Conservation (phyloP, 2,888 invertebrate genomes). For the Spilarctia lutea region DNA sequence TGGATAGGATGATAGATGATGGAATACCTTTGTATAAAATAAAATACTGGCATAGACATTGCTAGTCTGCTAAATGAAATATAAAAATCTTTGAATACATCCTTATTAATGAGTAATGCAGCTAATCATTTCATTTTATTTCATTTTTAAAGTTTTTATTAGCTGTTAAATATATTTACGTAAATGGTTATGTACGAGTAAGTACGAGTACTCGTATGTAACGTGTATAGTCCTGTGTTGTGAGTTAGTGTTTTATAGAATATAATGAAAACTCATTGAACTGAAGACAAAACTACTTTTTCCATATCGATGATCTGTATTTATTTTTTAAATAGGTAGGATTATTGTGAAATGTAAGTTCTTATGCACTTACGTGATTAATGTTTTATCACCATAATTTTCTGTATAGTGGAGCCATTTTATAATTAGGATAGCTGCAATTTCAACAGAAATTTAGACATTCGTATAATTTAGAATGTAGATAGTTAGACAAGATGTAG, state of each 20-base stretch:
- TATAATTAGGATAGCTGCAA: too few species aligned
- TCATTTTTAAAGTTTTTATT: not conserved
- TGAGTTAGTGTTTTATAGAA: not conserved
- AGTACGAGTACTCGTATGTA: too few species aligned
- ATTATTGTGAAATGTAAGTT: too few species aligned
- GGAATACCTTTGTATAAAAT: too few species aligned
- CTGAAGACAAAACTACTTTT: not conserved
- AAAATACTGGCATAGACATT: not conserved
- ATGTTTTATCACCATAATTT: too few species aligned
- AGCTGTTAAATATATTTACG: not conserved
- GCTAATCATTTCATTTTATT: not conserved
- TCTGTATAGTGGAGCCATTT: too few species aligned
- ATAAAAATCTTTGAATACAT: not conserved
- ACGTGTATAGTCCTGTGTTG: not conserved
- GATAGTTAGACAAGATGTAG: too few species aligned
- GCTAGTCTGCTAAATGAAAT: not conserved
- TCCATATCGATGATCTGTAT: too few species aligned
- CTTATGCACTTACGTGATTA: not conserved
- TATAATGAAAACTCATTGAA: not conserved
- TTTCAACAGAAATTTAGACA: too few species aligned
- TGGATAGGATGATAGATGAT: too few species aligned
- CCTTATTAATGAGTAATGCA: not conserved
- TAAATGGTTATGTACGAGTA: not conserved
- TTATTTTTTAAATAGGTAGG: too few species aligned
- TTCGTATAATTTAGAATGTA: too few species aligned